phyloP scores from a whole-genome alignment of 2,797 vertebrate species.

The Todus mexicanus region DNA sequence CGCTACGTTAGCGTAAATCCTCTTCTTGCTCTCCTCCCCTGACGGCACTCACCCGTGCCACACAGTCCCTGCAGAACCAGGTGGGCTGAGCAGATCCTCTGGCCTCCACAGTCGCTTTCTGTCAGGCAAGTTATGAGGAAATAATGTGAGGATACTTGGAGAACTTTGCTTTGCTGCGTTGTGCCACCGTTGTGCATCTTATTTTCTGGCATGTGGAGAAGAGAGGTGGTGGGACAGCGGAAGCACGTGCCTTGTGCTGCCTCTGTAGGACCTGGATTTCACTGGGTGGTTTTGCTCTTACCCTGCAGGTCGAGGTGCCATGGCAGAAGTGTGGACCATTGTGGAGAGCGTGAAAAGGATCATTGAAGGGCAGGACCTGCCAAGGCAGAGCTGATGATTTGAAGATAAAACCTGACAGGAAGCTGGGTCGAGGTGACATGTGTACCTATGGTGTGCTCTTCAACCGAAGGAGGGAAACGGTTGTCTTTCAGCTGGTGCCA shows the following conservation, averaged over 20 bases:
- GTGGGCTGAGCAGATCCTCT: not conserved
- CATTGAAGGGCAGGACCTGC: constrained; percentile 10
- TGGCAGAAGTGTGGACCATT: constrained; percentile 91
- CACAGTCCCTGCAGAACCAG: not conserved
- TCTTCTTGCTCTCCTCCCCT: not conserved
- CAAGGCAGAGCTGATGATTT: constrained; percentile 16
- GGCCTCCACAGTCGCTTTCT: not conserved
- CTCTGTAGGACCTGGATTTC: not conserved
- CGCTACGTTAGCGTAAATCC: not conserved
- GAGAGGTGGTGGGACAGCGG: not conserved
- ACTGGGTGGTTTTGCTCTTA: not conserved
- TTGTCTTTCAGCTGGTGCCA: not conserved
- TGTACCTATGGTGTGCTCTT: not conserved
- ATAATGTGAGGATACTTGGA: no score
- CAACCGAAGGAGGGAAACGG: not conserved
- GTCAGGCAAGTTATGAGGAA: not conserved
- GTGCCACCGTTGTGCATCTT: accelerated
- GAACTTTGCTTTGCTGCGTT: not conserved
- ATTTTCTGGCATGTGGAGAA: not conserved
- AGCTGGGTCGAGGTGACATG: not conserved
- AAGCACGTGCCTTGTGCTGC: accelerated
- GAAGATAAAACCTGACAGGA: not conserved
- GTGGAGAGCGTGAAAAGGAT: constrained; percentile 76
- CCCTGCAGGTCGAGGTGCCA: constrained; percentile 87
- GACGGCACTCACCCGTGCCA: not conserved